These are phyloP conservation scores for Dastarcus helophoroides DNA, from an alignment of 2,888 invertebrate genomes.

Conservation along the genomic window DNA sequence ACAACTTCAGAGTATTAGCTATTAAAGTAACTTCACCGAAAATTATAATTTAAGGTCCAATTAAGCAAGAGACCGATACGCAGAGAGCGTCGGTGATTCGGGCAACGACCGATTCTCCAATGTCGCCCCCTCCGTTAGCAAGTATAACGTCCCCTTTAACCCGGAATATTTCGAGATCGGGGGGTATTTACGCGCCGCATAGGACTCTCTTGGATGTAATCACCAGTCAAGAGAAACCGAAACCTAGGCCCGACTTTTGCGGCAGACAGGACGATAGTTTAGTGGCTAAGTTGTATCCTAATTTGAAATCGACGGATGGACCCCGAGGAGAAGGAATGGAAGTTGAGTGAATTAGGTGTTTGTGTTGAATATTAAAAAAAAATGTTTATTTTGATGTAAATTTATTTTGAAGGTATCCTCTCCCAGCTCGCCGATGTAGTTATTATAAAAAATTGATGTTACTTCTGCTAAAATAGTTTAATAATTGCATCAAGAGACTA, in stretches of 20 bases:
- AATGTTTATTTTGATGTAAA: too few relatives aligned
- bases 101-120: conserved; percentile 75
- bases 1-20: neutral
- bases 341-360: conserved; percentile 27
- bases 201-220: conserved; percentile 55
- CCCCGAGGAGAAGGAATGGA: conserved; percentile 36
- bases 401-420: too few relatives aligned
- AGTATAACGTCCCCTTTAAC: conserved; percentile 27
- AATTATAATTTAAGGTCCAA: conserved; percentile 17
- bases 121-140: conserved; percentile 60
- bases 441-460: too few relatives aligned
- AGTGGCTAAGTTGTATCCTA: conserved; percentile 62
- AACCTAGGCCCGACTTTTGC: conserved; percentile 44
- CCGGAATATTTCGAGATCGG: conserved; percentile 21
- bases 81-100: conserved; percentile 46
- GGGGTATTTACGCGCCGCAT: conserved; percentile 30
- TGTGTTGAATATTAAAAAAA: too few relatives aligned
- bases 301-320: conserved; percentile 45
- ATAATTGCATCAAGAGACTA: too few relatives aligned
- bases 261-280: conserved; percentile 45
- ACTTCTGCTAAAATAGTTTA: too few relatives aligned
- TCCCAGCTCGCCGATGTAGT: too few relatives aligned
- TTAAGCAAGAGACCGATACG: conserved; percentile 22
- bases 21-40: neutral
- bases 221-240: conserved; percentile 44